Base-by-base conservation (phyloP, 1,140 invertebrate genomes). In the Lucilia sericata region DNA sequence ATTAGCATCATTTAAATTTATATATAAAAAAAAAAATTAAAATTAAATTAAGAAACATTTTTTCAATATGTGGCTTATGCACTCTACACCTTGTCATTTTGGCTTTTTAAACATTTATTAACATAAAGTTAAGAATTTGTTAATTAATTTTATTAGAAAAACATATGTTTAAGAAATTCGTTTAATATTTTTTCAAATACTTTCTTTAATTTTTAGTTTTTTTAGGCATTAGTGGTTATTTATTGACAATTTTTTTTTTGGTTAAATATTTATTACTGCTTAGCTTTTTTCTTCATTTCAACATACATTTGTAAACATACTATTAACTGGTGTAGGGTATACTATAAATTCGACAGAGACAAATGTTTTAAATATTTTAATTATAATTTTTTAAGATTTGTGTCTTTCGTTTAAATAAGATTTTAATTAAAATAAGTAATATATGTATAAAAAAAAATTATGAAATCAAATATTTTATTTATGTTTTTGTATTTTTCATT, bases 21-120 rank as follows among this genome's bases (percentile, higher is more conserved):
- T n/a, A 60, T 60, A 70, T 65, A 82, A 36, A 65, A 82, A 82
- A 82, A 82, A 65, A 17, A 60, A 60, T 14, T n/a, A n/a, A 60
- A 60, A 7, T 30, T 30, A 30, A 60, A 60, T 14, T 14, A 60
- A 60, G n/a, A n/a, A 60, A 60, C 42, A 60, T 2, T 5, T n/a
- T 60, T 60, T 60, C n/a, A 60, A n/a, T 42, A 42, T 60, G n/a
- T n/a, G 12, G 65, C 10, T 70, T 70, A 10, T 19, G 21, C n/a
- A 70, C 65, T 25, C 65, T 70, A 70, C 65, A 25, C 19, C 65
- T 25, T 70, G 19, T 5, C 21, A 7, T 60, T 60, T 60, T 14
- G 55, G 55, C 4, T 60, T 17, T 17, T 60, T 12, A 60, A 60
- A 60, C 14, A 60, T 60, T 17, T 60, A 2, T 30, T 30, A 30